Evolutionary conservation across 1,140 invertebrate species (phyloP).

Genomic region (Acyrthosiphon pisum): DNA sequence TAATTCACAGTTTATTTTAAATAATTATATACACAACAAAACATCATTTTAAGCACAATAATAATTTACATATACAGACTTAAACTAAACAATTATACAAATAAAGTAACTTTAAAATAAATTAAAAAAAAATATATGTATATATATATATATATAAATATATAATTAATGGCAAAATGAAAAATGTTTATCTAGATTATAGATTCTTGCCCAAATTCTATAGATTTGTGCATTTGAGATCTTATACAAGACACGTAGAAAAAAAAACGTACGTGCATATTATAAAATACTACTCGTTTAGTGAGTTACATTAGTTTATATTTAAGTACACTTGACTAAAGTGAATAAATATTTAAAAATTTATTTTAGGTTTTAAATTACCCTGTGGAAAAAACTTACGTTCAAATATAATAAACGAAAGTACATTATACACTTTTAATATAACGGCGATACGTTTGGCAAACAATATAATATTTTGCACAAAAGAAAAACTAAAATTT

Average conservation of each 20-base stretch:
- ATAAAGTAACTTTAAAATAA: conserved; percentile 54
- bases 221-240: conserved; percentile 52
- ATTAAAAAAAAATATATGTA: conserved; percentile 36
- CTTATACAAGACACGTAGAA: conserved; percentile 55
- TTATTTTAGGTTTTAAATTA: conserved; percentile 41
- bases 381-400: conserved; percentile 46
- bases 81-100: conserved; percentile 56
- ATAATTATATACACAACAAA: conserved; percentile 56
- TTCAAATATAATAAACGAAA: conserved; percentile 18
- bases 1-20: conserved; percentile 52
- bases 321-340: conserved; percentile 57
- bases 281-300: conserved; percentile 56
- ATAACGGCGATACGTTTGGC: background rate
- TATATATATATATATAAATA: conserved; percentile 31
- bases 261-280: conserved; percentile 53
- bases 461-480: conserved; percentile 26
- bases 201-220: conserved; percentile 50
- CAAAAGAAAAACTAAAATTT: conserved; percentile 45
- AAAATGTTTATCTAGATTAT: conserved; percentile 44
- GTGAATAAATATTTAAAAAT: conserved; percentile 46
- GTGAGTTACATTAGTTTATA: conserved; percentile 53
- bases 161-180: conserved; percentile 53
- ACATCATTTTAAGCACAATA: conserved; percentile 51
- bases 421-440: conserved; percentile 27
- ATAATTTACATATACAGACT: conserved; percentile 54